These are phyloP conservation scores for Venustaconcha ellipsiformis DNA, from an alignment of 1,140 invertebrate species.

Conservation along the genomic window DNA sequence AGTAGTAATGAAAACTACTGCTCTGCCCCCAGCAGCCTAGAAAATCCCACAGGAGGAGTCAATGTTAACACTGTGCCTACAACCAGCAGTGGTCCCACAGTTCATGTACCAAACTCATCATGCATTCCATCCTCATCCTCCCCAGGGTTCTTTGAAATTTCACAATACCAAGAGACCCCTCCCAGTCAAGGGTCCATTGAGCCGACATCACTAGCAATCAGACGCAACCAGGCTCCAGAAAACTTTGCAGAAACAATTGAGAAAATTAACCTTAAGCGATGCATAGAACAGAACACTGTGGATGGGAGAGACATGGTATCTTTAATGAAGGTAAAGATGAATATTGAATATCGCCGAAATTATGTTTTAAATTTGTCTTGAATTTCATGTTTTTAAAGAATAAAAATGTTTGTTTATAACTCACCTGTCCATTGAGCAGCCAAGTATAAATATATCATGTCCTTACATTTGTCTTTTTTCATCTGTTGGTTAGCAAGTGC, in stretches of 20 bases:
- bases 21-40: constrained; percentile 11
- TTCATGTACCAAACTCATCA: background rate
- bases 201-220: background rate
- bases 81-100: background rate
- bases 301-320: constrained; percentile 21
- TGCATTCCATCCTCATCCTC: too few relatives aligned
- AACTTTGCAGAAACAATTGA: constrained; percentile 27
- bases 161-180: too few relatives aligned
- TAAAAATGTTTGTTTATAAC: too few relatives aligned
- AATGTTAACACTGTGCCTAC: background rate
- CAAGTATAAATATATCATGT: too few relatives aligned
- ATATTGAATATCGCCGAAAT: too few relatives aligned
- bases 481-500: too few relatives aligned
- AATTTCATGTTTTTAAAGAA: too few relatives aligned
- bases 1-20: constrained; percentile 7
- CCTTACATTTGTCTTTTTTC: too few relatives aligned
- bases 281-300: constrained; percentile 22
- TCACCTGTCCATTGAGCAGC: too few relatives aligned
- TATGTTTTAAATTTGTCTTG: too few relatives aligned
- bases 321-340: constrained; percentile 10
- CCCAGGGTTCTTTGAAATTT: too few relatives aligned
- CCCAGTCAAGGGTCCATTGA: background rate
- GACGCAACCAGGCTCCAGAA: background rate
- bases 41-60: background rate
- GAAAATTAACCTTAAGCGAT: constrained; percentile 19